A percentile compares a stretch with the other conserved stretches of the same genome.
phyloP scores from a whole-genome alignment of 2,888 invertebrate species.

The Diplazon laetatorius region DNA sequence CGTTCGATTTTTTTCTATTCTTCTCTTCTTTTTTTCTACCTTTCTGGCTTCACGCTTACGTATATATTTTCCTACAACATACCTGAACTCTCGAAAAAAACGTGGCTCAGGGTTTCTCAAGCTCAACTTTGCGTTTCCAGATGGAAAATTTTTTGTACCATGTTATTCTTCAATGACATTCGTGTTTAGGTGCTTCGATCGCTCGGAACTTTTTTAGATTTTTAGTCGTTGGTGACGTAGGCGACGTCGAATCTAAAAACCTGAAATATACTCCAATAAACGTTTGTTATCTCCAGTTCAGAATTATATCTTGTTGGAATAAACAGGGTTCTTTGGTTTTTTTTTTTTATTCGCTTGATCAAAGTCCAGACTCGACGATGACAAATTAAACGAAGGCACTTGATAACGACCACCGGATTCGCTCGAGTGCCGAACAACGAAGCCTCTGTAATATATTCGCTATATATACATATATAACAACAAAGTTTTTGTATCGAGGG shows the following conservation, averaged over 20 bases:
- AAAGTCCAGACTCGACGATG: slow-evolving; percentile 21
- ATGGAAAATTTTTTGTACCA: slow-evolving; percentile 4
- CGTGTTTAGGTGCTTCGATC: too few relatives aligned
- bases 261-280: too few relatives aligned
- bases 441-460: slow-evolving; percentile 33
- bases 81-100: slow-evolving; percentile 73
- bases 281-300: too few relatives aligned
- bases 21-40: slow-evolving; percentile 71
- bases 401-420: slow-evolving; percentile 26
- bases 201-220: too few relatives aligned
- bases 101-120: slow-evolving; percentile 65
- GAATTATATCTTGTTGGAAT: background rate
- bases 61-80: slow-evolving; percentile 72
- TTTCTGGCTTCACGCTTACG: slow-evolving; percentile 71
- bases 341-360: background rate
- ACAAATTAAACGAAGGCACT: slow-evolving; percentile 7
- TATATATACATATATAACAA: background rate
- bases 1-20: too few relatives aligned
- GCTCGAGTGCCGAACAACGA: slow-evolving; percentile 42
- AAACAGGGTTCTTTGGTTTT: background rate
- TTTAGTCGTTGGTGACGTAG: too few relatives aligned
- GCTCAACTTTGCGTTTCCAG: slow-evolving; percentile 32
- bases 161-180: background rate
- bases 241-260: too few relatives aligned
- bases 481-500: too few relatives aligned